These are phyloP conservation scores for Emmelina monodactyla DNA, from an alignment of 2,888 invertebrate genomes.

Conservation along the genomic window DNA sequence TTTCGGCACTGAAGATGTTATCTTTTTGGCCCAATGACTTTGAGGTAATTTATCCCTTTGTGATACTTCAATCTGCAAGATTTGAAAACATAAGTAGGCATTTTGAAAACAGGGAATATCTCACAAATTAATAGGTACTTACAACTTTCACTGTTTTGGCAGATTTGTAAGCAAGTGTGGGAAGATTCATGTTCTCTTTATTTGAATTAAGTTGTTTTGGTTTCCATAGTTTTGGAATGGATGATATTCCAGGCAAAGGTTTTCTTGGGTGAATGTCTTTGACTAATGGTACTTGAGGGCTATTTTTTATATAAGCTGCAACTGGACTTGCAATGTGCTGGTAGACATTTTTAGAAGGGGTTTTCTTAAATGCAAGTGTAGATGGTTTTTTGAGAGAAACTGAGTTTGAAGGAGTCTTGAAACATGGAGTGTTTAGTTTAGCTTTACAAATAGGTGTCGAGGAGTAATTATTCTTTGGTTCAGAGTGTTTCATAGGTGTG, in stretches of 20 bases:
- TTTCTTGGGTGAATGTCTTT: conserved; percentile 38
- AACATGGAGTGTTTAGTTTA: conserved; percentile 17
- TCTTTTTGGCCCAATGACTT: conserved; percentile 31
- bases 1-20: conserved; percentile 27
- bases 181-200: conserved; percentile 37
- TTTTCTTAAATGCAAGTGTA: conserved; percentile 24
- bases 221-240: conserved; percentile 32
- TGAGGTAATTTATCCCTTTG: conserved; percentile 31
- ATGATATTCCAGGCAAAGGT: conserved; percentile 28
- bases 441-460: conserved; percentile 18
- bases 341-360: conserved; percentile 26
- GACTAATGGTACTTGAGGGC: conserved; percentile 34
- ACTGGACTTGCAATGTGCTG: conserved; percentile 44
- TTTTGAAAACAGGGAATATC: not conserved
- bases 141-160: conserved; percentile 44
- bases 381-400: conserved; percentile 23
- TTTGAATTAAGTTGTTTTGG: conserved; percentile 19
- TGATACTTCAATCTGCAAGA: conserved; percentile 32
- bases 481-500: conserved; percentile 22
- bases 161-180: conserved; percentile 36
- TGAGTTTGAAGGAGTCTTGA: conserved; percentile 32
- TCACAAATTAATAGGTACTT: conserved; percentile 16
- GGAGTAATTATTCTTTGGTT: conserved; percentile 13
- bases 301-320: conserved; percentile 41
- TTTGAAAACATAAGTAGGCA: not conserved